Evolutionary conservation across 2,888 invertebrate species (phyloP).

Genomic region (Acanthoscelides obtectus): DNA sequence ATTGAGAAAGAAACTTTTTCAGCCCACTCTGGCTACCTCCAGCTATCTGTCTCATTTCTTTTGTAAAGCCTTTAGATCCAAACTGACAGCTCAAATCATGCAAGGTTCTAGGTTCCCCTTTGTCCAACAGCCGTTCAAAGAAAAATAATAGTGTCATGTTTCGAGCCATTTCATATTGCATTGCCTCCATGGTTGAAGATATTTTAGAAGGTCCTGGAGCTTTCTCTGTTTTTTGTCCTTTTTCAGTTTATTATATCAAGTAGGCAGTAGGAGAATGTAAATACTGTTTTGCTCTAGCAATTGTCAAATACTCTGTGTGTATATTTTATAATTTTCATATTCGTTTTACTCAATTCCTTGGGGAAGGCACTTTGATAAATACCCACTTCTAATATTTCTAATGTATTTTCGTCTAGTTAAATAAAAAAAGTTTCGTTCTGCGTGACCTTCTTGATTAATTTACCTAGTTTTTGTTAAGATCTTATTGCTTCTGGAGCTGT

Average conservation of each 20-base stretch:
- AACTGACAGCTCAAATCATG: slow-evolving; percentile 99
- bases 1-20: slow-evolving; percentile 93
- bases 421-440: neutral
- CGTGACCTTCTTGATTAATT: neutral
- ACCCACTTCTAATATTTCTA: neutral
- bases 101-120: slow-evolving; percentile 90
- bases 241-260: neutral
- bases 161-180: slow-evolving; percentile 89
- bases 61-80: slow-evolving; percentile 97
- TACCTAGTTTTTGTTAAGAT: neutral
- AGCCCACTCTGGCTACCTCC: slow-evolving; percentile 95
- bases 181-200: slow-evolving; percentile 70
- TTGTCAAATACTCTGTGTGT: neutral
- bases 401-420: neutral
- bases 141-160: slow-evolving; percentile 97
- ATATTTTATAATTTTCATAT: neutral
- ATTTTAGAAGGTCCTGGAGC: neutral
- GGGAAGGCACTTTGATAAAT: neutral
- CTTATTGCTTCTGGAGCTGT: neutral
- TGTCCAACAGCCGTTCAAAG: slow-evolving; percentile 95
- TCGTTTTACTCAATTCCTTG: neutral
- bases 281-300: neutral
- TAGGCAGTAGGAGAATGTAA: too few species aligned
- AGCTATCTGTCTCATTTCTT: slow-evolving; percentile 95
- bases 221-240: neutral